Evolutionary conservation across 1,140 invertebrate genomes (phyloP).

Genomic region (Euura lappo): DNA sequence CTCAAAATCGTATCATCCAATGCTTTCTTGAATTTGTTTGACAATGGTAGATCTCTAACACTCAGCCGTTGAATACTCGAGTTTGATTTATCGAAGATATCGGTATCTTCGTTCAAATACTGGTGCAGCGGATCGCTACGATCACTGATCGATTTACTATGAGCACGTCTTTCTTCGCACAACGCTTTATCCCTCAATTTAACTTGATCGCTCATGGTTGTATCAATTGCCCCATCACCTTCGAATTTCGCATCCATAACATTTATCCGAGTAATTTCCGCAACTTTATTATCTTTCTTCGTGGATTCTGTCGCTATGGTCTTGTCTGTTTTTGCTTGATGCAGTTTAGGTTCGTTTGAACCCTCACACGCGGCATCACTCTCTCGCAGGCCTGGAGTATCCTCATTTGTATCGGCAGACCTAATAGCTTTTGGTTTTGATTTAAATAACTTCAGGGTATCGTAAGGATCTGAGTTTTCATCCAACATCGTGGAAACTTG

Average conservation of each 20-base stretch:
- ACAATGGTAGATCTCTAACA: conserved; percentile 68
- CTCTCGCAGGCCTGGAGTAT: conserved; percentile 34
- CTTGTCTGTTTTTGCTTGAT: conserved; percentile 20
- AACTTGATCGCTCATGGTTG: conserved; percentile 26
- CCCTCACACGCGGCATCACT: conserved; percentile 19
- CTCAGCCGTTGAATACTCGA: conserved; percentile 49
- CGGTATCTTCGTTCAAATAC: conserved; percentile 67
- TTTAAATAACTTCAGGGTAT: conserved; percentile 55
- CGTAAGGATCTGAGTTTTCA: conserved; percentile 46
- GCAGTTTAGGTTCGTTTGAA: conserved; percentile 39
- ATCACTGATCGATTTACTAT: conserved; percentile 67
- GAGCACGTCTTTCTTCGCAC: conserved; percentile 60
- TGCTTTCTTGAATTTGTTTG: conserved; percentile 76
- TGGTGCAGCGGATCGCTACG: conserved; percentile 80
- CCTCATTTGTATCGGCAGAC: conserved; percentile 50
- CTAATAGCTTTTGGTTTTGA: conserved; percentile 34
- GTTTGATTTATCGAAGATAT: conserved; percentile 42
- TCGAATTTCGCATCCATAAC: background rate
- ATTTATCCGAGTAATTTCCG: background rate
- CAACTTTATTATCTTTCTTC: background rate
- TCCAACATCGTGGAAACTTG: conserved; percentile 43
- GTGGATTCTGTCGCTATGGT: background rate
- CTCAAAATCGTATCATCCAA: conserved; percentile 80
- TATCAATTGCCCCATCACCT: conserved; percentile 18
- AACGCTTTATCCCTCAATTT: conserved; percentile 43